These are phyloP conservation scores for Palloptera scutellata DNA, from an alignment of 2,888 invertebrate genomes.

Conservation along the genomic window DNA sequence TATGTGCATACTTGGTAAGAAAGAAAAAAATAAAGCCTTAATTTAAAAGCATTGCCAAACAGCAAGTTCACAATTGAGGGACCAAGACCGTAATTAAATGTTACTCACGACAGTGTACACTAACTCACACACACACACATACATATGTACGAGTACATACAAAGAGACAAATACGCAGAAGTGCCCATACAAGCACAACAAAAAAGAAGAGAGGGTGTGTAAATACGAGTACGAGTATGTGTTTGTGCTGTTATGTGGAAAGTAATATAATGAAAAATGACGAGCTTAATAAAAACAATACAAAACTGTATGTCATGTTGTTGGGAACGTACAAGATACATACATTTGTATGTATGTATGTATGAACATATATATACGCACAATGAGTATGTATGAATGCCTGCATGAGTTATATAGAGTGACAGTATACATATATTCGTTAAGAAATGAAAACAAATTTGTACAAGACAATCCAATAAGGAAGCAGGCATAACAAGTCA, in stretches of 20 bases:
- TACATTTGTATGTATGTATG: too few species aligned
- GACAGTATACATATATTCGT: too few species aligned
- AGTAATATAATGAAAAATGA: constrained; percentile 50
- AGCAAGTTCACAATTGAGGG: not conserved
- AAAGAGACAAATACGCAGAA: constrained; percentile 7
- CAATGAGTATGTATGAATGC: too few species aligned
- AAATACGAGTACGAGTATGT: not conserved
- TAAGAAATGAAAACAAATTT: not conserved
- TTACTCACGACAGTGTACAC: constrained; percentile 14
- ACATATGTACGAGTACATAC: too few species aligned
- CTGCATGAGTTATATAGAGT: too few species aligned
- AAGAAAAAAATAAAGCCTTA: constrained; percentile 20
- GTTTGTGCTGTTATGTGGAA: constrained; percentile 25
- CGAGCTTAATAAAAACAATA: constrained; percentile 44
- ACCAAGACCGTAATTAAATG: not conserved
- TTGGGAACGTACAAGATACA: not conserved
- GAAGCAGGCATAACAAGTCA: not conserved
- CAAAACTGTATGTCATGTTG: not conserved
- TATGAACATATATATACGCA: too few species aligned
- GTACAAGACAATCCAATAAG: not conserved
- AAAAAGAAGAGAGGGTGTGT: not conserved
- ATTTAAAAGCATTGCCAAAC: not conserved
- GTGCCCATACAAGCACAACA: constrained; percentile 26
- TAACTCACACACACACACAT: constrained; percentile 30
- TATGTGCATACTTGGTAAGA: constrained; percentile 23